phyloP scores from a whole-genome alignment of 2,888 invertebrate species.

The Sarcophaga caerulescens region DNA sequence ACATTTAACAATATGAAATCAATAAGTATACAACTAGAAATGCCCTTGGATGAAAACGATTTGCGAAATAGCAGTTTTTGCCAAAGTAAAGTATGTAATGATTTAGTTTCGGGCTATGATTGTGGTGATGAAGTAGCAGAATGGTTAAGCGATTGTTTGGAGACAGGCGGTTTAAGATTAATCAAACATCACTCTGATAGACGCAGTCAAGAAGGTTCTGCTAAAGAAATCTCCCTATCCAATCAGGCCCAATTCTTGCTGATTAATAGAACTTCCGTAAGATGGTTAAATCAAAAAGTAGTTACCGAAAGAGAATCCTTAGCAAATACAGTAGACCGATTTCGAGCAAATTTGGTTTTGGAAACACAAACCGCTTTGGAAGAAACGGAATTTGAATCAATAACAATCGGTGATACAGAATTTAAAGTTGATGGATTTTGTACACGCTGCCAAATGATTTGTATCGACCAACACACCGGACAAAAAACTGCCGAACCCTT shows the following conservation, averaged over 20 bases:
- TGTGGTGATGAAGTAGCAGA: conserved; percentile 90
- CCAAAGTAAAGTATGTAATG: conserved; percentile 92
- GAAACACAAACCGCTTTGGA: conserved; percentile 87
- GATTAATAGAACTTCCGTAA: conserved; percentile 89
- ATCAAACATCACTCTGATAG: conserved; percentile 83
- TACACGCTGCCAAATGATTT: conserved; percentile 97
- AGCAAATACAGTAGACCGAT: conserved; percentile 87
- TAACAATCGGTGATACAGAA: conserved; percentile 84
- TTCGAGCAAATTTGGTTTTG: conserved; percentile 95
- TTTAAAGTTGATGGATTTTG: conserved; percentile 90
- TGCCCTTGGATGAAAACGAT: conserved; percentile 72
- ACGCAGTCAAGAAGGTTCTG: conserved; percentile 69
- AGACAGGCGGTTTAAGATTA: conserved; percentile 86
- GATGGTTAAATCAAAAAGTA: conserved; percentile 86
- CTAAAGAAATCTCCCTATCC: conserved; percentile 84
- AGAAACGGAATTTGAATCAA: conserved; percentile 87
- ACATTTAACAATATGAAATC: conserved; percentile 85
- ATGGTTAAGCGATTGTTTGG: conserved; percentile 91
- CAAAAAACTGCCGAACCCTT: conserved; percentile 90
- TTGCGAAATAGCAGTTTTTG: conserved; percentile 82
- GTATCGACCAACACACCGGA: conserved; percentile 93
- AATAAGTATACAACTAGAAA: conserved; percentile 83
- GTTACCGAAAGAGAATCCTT: conserved; percentile 82
- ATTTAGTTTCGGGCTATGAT: conserved; percentile 89
- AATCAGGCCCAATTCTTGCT: conserved; percentile 94